Evolutionary conservation across 2,888 invertebrate genomes (phyloP), one percentile per base, ranked within the genome.

Genomic region (Caenorhabditis doughertyi): DNA sequence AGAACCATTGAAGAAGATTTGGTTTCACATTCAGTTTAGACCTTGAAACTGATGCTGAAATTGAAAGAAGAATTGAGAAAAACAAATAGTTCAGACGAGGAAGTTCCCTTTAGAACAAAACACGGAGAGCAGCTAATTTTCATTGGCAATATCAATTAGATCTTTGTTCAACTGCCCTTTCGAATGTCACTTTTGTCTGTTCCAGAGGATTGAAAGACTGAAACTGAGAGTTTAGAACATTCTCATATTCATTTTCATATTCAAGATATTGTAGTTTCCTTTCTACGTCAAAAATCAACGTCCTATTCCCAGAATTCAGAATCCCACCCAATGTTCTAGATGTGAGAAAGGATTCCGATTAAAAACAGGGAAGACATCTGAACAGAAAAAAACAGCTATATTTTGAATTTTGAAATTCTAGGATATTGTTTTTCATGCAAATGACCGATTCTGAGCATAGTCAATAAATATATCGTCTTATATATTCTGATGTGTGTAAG

Each of bases 401-500:
- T 16, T 11, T 23, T 11, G 27, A 53, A 53, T 23, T 53, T 25
- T 18, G 25, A 23, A 25, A 13, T 49, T 49, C 21, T 53, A 25
- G n/a, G 8, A 29, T 29, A 58, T 21, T 58, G 21, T 32, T 23
- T 56, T 39, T 5, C 21, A 58, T 58, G 58, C 58, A 58, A 39
- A 58, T 58, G 35, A 21, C n/a, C n/a, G n/a, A n/a, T n/a, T n/a
- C n/a, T 9, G 21, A 35, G 3, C n/a, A 35, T 21, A 25, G 60
- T 27, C 42, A 60, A 60, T 27, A 60, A 60, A 60, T 60, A 27
- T 42, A 8, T 27, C 9, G 21, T 60, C 9, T 39, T 18, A 11
- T 35, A 35, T 56, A 56, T 56, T 56, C 56, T 35, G 35, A 56
- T 56, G 56, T 16, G n/a, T n/a, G n/a, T n/a, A n/a, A n/a, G n/a